Conservation (phyloP, 2,888 invertebrate genomes). For the Xestoiulus laeticollis region DNA sequence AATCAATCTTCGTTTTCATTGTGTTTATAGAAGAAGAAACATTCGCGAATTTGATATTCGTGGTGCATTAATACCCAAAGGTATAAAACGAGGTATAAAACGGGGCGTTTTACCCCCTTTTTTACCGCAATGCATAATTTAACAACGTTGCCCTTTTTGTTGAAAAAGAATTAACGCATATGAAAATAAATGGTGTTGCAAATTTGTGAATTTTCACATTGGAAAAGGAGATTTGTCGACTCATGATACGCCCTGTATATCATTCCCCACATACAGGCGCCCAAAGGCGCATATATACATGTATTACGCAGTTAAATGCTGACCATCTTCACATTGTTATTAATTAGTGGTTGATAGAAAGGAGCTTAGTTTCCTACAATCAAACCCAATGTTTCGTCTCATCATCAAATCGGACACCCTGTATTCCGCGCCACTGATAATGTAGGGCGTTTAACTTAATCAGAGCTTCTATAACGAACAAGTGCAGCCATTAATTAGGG, state of each 20-base stretch:
- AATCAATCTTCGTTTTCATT: slow-evolving; percentile 12
- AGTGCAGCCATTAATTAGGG: neutral
- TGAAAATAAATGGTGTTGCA: too few relatives aligned
- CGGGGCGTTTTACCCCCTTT: neutral
- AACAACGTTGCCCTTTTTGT: neutral
- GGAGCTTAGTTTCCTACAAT: too few relatives aligned
- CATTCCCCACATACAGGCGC: too few relatives aligned
- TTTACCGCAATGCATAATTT: neutral
- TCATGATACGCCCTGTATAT: too few relatives aligned
- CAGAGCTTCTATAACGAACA: neutral
- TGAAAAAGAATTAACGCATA: neutral
- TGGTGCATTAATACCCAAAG: neutral
- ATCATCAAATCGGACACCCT: neutral
- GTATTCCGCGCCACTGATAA: neutral
- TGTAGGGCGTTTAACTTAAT: neutral
- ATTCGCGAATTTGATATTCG: neutral
- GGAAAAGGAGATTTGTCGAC: too few relatives aligned
- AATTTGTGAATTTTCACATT: too few relatives aligned
- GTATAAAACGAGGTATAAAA: neutral
- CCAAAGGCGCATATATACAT: too few relatives aligned
- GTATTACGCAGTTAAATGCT: too few relatives aligned
- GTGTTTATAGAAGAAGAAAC: neutral
- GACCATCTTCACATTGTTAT: too few relatives aligned
- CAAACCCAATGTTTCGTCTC: neutral
- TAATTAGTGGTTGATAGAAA: too few relatives aligned